These are phyloP conservation scores for Drosophila histrio DNA, from an alignment of 2,888 invertebrate species.

Conservation along the genomic window DNA sequence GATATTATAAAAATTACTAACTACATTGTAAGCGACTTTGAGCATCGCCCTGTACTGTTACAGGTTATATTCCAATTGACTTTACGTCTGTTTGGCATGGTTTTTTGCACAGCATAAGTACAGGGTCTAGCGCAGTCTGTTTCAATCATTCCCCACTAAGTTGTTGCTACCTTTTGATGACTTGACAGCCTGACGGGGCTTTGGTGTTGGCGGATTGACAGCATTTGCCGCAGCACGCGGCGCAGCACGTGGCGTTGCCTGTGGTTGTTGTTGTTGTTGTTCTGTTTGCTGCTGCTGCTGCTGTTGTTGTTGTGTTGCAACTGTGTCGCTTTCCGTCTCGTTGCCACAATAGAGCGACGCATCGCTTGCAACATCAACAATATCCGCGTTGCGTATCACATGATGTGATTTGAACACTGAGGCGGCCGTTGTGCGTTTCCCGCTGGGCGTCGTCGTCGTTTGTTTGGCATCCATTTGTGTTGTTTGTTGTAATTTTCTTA, in stretches of 20 bases:
- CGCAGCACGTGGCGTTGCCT: slow-evolving; percentile 82
- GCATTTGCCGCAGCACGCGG: slow-evolving; percentile 69
- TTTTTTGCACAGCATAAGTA: too few relatives aligned
- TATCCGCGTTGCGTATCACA: slow-evolving; percentile 73
- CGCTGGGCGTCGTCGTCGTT: slow-evolving; percentile 46
- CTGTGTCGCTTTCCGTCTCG: slow-evolving; percentile 44
- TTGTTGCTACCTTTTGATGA: slow-evolving; percentile 62
- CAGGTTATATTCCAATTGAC: too few relatives aligned
- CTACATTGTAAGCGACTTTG: too few relatives aligned
- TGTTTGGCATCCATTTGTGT: slow-evolving; percentile 70
- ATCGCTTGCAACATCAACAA: slow-evolving; percentile 84
- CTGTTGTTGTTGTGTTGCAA: slow-evolving; percentile 19
- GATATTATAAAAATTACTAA: too few relatives aligned
- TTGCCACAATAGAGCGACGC: slow-evolving; percentile 81
- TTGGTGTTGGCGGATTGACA: slow-evolving; percentile 82
- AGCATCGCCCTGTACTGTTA: too few relatives aligned
- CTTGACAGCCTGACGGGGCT: slow-evolving; percentile 82
- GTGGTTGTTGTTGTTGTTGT: slow-evolving; percentile 50
- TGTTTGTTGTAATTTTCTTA: background rate
- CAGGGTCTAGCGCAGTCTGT: too few relatives aligned
- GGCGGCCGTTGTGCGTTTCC: slow-evolving; percentile 71
- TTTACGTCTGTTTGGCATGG: too few relatives aligned
- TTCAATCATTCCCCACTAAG: too few relatives aligned
- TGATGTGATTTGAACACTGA: slow-evolving; percentile 66
- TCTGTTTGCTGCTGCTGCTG: slow-evolving; percentile 17